phyloP scores from a whole-genome alignment of 2,888 invertebrate genomes.

The Amblyjoppa proteus region DNA sequence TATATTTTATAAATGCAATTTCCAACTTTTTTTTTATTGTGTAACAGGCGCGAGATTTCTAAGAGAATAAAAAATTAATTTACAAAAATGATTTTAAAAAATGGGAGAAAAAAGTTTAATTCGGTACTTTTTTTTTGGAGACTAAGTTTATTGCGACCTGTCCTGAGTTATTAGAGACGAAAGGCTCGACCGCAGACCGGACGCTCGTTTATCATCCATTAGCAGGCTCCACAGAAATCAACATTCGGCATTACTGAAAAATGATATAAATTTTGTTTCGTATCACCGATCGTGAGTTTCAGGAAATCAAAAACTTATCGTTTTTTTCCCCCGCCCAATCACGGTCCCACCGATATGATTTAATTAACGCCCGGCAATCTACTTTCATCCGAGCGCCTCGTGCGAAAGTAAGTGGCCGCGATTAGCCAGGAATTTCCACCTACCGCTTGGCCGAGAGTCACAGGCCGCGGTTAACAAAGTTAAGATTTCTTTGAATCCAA shows the following conservation, averaged over 20 bases:
- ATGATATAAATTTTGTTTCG: background rate
- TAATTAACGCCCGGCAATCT: conserved; percentile 50
- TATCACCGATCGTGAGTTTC: background rate
- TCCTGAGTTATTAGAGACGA: background rate
- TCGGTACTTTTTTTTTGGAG: background rate
- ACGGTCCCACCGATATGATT: conserved; percentile 35
- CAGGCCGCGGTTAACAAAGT: conserved; percentile 37
- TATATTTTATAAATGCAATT: too few species aligned
- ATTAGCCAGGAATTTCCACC: conserved; percentile 37
- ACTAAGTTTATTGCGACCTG: background rate
- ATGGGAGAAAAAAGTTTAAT: background rate
- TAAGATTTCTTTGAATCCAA: conserved; percentile 2
- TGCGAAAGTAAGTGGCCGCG: conserved; percentile 48
- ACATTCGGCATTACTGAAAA: background rate
- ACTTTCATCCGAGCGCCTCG: conserved; percentile 21
- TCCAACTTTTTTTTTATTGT: too few species aligned
- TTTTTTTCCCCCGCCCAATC: background rate
- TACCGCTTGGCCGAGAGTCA: background rate
- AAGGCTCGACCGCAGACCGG: background rate
- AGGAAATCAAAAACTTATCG: background rate
- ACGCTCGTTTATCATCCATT: background rate
- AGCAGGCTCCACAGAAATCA: background rate
- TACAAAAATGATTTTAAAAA: background rate
- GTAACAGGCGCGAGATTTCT: too few species aligned
- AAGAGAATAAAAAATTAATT: too few species aligned